Evolutionary conservation across 2,113 vertebrate species (phyloP), one percentile per base, ranked within the genome.

Genomic region (Lagopus leucura): DNA sequence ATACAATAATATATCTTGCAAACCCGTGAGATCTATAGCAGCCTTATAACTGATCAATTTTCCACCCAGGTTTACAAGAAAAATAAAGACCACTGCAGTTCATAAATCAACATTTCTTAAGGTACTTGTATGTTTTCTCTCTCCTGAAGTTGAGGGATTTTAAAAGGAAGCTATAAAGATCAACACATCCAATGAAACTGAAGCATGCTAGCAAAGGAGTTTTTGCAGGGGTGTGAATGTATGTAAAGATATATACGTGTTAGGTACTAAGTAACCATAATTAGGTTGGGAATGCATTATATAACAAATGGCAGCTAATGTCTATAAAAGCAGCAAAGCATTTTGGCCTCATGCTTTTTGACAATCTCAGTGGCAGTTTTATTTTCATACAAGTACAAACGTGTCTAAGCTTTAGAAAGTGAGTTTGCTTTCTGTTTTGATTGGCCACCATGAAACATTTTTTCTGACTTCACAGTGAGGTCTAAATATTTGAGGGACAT

Each of bases 1-100:
- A 97, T 96, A 94, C 63, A 97, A 95, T 94, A 97, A 96, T 91
- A 80, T 72, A 88, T 93, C 89, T 97, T 96, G 40, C 54, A 95
- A 97, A 96, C 90, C 72, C 52, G 50, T 78, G 57, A 95, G 74
- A 93, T 96, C 82, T 97, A 86, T 96, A 97, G 90, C 64, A 88
- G 85, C 60, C 78, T 95, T 96, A 95, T 90, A 95, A 86, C 94
- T 95, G 92, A 97, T 97, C 94, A 97, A 94, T 97, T 97, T 97
- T 96, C 94, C 91, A 94, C 82, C 87, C 92, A 94, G 42, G 80
- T 96, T 96, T 96, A 86, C 76, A 96, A 94, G 89, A 97, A 97
- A 95, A 97, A 89, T 72, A 93, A 97, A 96, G 86, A 88, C 66
- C 32, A 25, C 75, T 94, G 30, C 30, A 94, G 61, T 94, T 97